Evolutionary conservation across 2,113 vertebrate species (phyloP).

Genomic region (Acrocephalus arundinaceus): DNA sequence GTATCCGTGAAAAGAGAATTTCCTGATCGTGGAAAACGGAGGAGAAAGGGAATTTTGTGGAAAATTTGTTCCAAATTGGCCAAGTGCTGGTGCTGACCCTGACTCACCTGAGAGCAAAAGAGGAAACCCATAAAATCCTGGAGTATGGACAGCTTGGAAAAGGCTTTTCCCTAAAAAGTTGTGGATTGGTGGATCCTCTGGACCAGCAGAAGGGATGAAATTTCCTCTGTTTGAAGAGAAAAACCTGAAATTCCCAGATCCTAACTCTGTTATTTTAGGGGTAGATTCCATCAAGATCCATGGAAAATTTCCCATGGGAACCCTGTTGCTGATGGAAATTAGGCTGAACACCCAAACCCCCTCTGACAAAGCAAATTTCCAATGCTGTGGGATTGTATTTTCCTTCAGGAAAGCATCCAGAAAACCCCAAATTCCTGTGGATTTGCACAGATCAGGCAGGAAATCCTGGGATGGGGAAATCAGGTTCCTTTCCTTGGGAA

Average conservation of each 20-base stretch:
- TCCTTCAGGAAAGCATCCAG: background rate
- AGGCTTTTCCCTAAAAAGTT: background rate
- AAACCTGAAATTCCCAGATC: background rate
- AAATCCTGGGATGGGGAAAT: background rate
- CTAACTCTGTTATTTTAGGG: background rate
- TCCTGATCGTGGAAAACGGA: background rate
- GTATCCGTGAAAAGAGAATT: background rate
- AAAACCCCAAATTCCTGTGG: accelerated
- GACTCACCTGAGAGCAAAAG: background rate
- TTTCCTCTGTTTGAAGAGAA: background rate
- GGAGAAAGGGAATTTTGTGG: background rate
- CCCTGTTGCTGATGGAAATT: background rate
- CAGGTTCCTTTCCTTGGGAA: background rate
- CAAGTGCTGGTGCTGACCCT: background rate
- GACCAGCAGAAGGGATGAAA: background rate
- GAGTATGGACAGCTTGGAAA: background rate
- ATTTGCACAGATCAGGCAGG: background rate
- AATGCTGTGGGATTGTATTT: background rate
- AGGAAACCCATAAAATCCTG: background rate
- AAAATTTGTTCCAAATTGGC: background rate
- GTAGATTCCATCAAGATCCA: background rate
- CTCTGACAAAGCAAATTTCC: background rate
- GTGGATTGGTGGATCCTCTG: background rate
- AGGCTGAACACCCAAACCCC: background rate
- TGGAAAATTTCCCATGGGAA: background rate